Evolutionary conservation across 2,797 vertebrate genomes (phyloP).

Genomic region (Lagorchestes hirsutus): DNA sequence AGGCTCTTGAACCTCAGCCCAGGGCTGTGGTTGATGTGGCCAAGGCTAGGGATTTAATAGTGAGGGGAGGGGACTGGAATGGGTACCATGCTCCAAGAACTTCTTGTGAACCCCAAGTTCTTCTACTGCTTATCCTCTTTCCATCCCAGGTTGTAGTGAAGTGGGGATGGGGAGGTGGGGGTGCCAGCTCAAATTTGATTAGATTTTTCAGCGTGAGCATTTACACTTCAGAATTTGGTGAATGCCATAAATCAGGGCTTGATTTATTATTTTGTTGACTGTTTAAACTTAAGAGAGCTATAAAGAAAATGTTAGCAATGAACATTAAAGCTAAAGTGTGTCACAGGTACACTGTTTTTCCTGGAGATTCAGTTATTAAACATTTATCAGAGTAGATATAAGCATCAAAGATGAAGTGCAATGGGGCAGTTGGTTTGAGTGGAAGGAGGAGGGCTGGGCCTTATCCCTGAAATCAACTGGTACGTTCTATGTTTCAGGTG

Average conservation of each 20-base stretch:
- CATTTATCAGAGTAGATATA: not conserved
- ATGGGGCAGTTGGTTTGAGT: not conserved
- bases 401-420: not conserved
- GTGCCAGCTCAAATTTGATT: not conserved
- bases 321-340: not conserved
- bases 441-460: not conserved
- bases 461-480: not conserved
- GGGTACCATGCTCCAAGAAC: accelerated
- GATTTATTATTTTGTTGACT: not conserved
- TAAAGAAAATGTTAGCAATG: not conserved
- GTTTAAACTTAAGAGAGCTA: not conserved
- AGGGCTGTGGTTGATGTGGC: not conserved
- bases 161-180: not conserved
- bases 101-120: not conserved
- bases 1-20: conserved; percentile 56
- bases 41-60: not conserved
- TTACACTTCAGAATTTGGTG: not conserved
- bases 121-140: not conserved
- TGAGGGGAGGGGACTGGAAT: not conserved
- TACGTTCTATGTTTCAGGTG: conserved; percentile 85
- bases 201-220: not conserved
- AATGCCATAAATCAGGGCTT: not conserved
- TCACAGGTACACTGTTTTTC: not conserved
- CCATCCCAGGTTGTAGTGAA: not conserved
- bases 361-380: not conserved